These are phyloP conservation scores for Caloenas nicobarica DNA, from an alignment of 2,113 vertebrate genomes.

Conservation along the genomic window DNA sequence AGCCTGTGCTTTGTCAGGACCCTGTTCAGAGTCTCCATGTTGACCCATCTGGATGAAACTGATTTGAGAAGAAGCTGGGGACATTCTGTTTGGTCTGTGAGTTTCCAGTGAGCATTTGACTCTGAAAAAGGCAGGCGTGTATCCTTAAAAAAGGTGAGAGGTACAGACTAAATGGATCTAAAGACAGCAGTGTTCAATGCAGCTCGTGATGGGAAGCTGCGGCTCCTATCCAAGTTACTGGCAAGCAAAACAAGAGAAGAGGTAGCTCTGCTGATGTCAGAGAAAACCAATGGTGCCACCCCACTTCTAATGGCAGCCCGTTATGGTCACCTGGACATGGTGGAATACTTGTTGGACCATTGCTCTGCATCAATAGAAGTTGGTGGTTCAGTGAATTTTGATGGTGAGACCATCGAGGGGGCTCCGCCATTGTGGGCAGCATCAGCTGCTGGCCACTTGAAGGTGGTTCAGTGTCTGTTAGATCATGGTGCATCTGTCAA, in stretches of 20 bases:
- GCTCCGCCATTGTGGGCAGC: slow-evolving; percentile 96
- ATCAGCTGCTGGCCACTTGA: slow-evolving; percentile 92
- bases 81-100: neutral
- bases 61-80: neutral
- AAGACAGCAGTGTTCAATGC: slow-evolving; percentile 98
- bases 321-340: slow-evolving; percentile 97
- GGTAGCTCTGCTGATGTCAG: slow-evolving; percentile 87
- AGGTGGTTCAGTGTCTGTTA: slow-evolving; percentile 93
- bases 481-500: slow-evolving; percentile 95
- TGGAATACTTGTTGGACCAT: slow-evolving; percentile 93
- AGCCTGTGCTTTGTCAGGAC: neutral
- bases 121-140: slow-evolving; percentile 7
- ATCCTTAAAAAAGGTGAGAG: slow-evolving; percentile 1
- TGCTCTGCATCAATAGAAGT: slow-evolving; percentile 91
- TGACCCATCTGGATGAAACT: neutral
- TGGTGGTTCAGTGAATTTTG: slow-evolving; percentile 95
- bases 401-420: slow-evolving; percentile 97
- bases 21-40: neutral
- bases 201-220: slow-evolving; percentile 95
- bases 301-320: slow-evolving; percentile 94
- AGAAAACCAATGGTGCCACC: slow-evolving; percentile 95
- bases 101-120: neutral
- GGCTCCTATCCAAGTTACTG: slow-evolving; percentile 92
- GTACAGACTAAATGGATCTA: slow-evolving; percentile 88
- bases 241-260: slow-evolving; percentile 92